Evolutionary conservation across 64 coral and sea anemone genomes (phyloP).

Genomic region (Montipora efflorescens): DNA sequence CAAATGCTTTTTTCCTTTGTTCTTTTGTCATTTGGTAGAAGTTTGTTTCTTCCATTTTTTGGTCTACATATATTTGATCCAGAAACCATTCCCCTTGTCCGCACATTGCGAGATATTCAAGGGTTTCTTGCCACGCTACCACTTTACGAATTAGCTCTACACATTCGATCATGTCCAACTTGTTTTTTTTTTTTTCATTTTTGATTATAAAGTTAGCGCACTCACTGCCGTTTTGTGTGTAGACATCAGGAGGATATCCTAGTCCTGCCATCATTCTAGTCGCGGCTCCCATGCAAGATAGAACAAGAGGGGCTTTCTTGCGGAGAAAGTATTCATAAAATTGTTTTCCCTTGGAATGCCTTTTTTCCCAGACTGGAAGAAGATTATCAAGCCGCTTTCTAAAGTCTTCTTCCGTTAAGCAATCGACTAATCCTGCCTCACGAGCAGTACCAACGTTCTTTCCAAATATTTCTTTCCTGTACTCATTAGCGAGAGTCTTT

Average conservation of each 20-base stretch:
- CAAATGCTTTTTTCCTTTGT: background rate
- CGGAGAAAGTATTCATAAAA: conserved; percentile 32
- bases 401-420: background rate
- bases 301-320: conserved; percentile 4
- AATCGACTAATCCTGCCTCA: background rate
- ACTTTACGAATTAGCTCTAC: background rate
- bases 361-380: too few relatives aligned
- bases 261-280: conserved; percentile 2
- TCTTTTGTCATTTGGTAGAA: background rate
- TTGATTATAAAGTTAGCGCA: background rate
- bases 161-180: too few relatives aligned
- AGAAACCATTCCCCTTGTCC: conserved; percentile 1
- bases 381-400: background rate
- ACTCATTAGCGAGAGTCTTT: too few relatives aligned
- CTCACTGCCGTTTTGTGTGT: conserved; percentile 25
- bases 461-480: too few relatives aligned
- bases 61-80: background rate
- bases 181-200: too few relatives aligned
- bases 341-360: background rate
- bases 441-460: background rate
- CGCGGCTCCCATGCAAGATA: conserved; percentile 12
- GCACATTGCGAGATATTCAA: background rate
- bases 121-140: background rate
- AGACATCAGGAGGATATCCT: conserved; percentile 13
- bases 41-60: background rate